Evolutionary conservation across 2,888 invertebrate genomes (phyloP), one percentile per base, ranked within the genome.

Genomic region (Stratiomys singularior): DNA sequence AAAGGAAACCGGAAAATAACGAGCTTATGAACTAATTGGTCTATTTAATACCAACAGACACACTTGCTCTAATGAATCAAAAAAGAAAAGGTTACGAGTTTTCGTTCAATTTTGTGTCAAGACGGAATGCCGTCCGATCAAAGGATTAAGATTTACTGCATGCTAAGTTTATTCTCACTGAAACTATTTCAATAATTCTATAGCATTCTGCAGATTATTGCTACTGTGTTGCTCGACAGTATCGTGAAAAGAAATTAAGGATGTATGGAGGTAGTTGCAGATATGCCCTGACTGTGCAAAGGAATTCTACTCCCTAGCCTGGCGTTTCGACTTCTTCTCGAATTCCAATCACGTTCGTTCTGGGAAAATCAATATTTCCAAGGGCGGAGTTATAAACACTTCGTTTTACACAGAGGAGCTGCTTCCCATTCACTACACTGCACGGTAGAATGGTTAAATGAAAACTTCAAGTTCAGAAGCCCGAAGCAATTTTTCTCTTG

Each of bases 361-460:
- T 21, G 71, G n/a, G 77, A 78, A 79, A 79, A 79, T 79, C 79
- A 79, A 79, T 79, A 79, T 63, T 76, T 79, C 79, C 79, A 79
- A 79, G 79, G 79, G 79, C 67, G 79, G 78, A 78, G 79, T 78
- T 79, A 79, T 79, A 78, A 79, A 79, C 79, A 79, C 77, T 79
- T 67, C 66, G 77, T 74, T 69, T 76, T 67, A 60, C 58, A 25
- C 28, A 23, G n/a, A n/a, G 67, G 37, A 47, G 47, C 23, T 66
- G 58, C 64, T 46, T 76, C 69, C 58, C 21, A 27, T 67, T 37
- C 37, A 9, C 9, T 37, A 5, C 37, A 37, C 9, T 46, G 0
- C 44, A 18, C 44, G 13, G 7, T 18, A 21, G 37, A 23, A 15
- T 25, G 11, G 21, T 15, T 21, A 18, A 60, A 60, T 25, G 18